Conservation (phyloP, 2,888 invertebrate genomes). For the Eupithecia insigniata region DNA sequence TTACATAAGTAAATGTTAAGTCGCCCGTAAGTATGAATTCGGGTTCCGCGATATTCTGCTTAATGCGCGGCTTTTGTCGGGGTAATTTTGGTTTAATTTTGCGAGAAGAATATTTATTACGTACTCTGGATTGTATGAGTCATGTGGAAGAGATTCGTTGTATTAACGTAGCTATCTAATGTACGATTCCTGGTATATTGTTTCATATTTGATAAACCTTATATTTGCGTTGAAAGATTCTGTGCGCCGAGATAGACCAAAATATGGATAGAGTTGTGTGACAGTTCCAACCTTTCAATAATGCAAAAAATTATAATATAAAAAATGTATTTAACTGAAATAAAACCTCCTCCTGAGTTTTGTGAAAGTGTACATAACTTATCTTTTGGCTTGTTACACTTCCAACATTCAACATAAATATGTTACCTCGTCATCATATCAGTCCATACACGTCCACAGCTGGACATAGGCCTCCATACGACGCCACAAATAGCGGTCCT, state of each 20-base stretch:
- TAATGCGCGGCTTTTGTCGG: conserved; percentile 39
- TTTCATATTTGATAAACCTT: neutral
- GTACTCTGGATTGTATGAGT: conserved; percentile 8
- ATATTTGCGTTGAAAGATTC: neutral
- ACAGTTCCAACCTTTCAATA: no score
- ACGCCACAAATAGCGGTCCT: no score
- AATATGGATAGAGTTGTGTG: no score
- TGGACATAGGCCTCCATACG: no score
- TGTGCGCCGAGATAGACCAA: neutral
- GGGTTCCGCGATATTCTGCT: conserved; percentile 39
- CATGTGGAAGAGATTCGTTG: conserved; percentile 11
- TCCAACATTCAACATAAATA: no score
- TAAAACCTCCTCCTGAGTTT: no score
- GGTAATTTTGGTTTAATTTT: conserved; percentile 35
- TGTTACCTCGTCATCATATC: no score
- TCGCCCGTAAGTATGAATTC: conserved; percentile 52
- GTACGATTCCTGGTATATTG: neutral
- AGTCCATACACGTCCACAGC: no score
- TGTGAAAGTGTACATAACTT: no score
- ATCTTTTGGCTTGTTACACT: no score
- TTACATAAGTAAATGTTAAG: conserved; percentile 74
- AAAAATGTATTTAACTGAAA: no score
- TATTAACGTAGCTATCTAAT: neutral
- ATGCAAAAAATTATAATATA: no score
- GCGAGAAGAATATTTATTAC: conserved; percentile 30